These are phyloP conservation scores for Autographa pulchrina DNA, from an alignment of 2,888 invertebrate species.

Conservation along the genomic window DNA sequence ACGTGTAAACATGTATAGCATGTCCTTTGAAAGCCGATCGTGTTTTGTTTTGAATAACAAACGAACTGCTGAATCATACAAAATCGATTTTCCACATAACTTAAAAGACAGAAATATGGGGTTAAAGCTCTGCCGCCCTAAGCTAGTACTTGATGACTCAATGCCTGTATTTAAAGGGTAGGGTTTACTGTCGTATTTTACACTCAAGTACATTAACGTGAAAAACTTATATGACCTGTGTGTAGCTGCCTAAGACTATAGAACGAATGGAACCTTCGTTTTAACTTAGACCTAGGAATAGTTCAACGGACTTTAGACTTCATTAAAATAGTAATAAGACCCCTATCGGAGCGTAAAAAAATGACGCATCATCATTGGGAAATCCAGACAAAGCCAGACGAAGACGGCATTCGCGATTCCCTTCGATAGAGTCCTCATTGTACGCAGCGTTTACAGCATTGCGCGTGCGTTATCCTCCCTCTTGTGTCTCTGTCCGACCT, in stretches of 20 bases:
- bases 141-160: constrained; percentile 53
- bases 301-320: constrained; percentile 49
- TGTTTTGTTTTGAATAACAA: constrained; percentile 26
- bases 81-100: constrained; percentile 46
- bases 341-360: constrained; percentile 64
- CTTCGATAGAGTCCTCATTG: constrained; percentile 81
- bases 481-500: constrained; percentile 70
- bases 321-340: constrained; percentile 56
- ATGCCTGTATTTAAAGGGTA: constrained; percentile 44
- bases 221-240: constrained; percentile 37
- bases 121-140: constrained; percentile 46
- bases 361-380: constrained; percentile 86
- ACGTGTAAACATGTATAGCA: not conserved
- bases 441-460: constrained; percentile 81
- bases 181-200: constrained; percentile 38
- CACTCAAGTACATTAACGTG: constrained; percentile 38
- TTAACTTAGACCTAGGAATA: constrained; percentile 18
- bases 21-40: not conserved
- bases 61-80: constrained; percentile 40
- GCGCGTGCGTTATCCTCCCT: constrained; percentile 86
- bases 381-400: constrained; percentile 87
- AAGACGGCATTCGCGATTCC: constrained; percentile 84
- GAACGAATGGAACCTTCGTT: constrained; percentile 26
- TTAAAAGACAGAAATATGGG: constrained; percentile 32
- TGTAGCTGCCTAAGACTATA: constrained; percentile 23